These are phyloP conservation scores for Echinops telfairi DNA, from an alignment of 2,113 vertebrate genomes.

Conservation along the genomic window DNA sequence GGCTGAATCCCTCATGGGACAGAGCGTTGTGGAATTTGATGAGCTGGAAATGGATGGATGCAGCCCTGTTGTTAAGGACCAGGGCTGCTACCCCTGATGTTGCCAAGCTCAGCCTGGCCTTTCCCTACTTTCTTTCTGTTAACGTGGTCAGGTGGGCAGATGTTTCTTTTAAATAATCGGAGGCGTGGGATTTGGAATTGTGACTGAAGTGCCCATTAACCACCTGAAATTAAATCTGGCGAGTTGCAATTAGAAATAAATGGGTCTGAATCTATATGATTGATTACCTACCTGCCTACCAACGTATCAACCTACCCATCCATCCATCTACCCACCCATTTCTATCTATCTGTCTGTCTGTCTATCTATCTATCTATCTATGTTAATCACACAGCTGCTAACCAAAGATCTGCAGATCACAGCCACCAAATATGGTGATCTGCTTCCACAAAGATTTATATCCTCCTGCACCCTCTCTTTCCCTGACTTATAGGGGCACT, in stretches of 20 bases:
- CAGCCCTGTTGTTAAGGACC: fast-evolving
- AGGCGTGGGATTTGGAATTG: slow-evolving; percentile 53
- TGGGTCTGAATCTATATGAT: neutral
- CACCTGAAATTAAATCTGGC: slow-evolving; percentile 46
- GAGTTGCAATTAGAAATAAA: neutral
- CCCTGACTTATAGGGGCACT: neutral
- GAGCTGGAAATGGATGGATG: neutral
- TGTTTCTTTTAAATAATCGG: slow-evolving; percentile 49
- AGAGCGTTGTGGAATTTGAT: neutral
- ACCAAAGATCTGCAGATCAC: neutral
- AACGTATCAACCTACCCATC: neutral
- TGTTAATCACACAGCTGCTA: neutral
- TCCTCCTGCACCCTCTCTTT: neutral
- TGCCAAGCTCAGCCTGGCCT: neutral
- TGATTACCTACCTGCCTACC: neutral
- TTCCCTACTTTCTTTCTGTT: slow-evolving; percentile 27
- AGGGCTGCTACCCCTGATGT: neutral
- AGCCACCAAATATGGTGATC: neutral
- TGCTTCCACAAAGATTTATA: neutral
- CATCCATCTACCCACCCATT: neutral
- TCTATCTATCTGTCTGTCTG: neutral
- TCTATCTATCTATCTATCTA: too few species aligned
- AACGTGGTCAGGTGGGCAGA: slow-evolving; percentile 28
- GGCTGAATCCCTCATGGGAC: neutral
- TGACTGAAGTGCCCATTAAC: slow-evolving; percentile 23